Evolutionary conservation across 2,888 invertebrate genomes (phyloP).

Genomic region (Andrena fulva): DNA sequence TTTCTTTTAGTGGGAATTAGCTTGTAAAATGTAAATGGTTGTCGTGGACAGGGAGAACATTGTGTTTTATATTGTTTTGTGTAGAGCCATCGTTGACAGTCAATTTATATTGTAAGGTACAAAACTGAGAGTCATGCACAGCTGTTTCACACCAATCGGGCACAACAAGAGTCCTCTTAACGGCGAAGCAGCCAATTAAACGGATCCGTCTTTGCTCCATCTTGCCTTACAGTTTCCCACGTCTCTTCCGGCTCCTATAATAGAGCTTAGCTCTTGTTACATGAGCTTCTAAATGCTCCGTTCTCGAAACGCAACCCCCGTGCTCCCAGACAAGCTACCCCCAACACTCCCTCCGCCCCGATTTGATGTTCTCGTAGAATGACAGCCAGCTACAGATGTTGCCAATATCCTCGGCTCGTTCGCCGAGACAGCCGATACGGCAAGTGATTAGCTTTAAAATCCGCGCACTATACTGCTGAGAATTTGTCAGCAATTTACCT

Average conservation of each 20-base stretch:
- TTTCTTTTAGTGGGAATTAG: too few species aligned
- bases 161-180: conserved; percentile 21
- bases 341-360: neutral
- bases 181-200: conserved; percentile 20
- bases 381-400: conserved; percentile 44
- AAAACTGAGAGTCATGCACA: neutral
- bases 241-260: neutral
- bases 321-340: conserved; percentile 25
- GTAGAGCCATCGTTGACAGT: neutral
- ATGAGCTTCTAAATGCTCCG: conserved; percentile 64
- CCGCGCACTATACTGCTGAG: neutral
- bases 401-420: conserved; percentile 41
- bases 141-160: conserved; percentile 1
- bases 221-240: neutral
- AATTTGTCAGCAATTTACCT: conserved; percentile 30
- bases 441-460: conserved; percentile 21
- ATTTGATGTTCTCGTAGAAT: conserved; percentile 46
- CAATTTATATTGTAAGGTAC: neutral
- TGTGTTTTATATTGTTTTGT: too few species aligned
- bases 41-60: too few species aligned
- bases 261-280: conserved; percentile 59
- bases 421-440: conserved; percentile 11
- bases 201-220: conserved; percentile 6
- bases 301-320: conserved; percentile 22
- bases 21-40: too few species aligned